These are phyloP conservation scores for Petrocephalus schoutedeni DNA, from an alignment of 2,797 vertebrate species.

Conservation along the genomic window DNA sequence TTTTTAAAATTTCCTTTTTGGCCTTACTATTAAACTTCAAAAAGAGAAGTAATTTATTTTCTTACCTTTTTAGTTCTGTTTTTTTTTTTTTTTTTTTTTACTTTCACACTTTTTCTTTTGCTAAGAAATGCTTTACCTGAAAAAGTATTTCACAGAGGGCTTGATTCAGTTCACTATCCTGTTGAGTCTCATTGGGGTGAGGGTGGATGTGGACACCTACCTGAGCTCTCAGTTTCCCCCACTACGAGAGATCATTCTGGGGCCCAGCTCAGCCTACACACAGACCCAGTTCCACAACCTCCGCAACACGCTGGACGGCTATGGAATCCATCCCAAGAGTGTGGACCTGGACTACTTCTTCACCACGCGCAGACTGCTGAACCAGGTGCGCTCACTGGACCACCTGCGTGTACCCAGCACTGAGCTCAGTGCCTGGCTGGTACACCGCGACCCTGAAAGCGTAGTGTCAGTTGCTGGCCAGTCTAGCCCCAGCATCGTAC, in stretches of 20 bases:
- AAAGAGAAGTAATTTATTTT: not conserved
- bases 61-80: slow-evolving; percentile 52
- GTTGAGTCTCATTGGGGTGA: slow-evolving; percentile 93
- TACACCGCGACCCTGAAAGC: slow-evolving; percentile 88
- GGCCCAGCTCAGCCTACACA: slow-evolving; percentile 96
- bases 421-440: slow-evolving; percentile 88
- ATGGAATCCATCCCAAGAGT: slow-evolving; percentile 97
- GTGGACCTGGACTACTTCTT: slow-evolving; percentile 95
- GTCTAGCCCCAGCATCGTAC: slow-evolving; percentile 74
- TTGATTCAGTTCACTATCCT: slow-evolving; percentile 99
- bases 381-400: slow-evolving; percentile 91
- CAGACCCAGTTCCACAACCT: slow-evolving; percentile 98
- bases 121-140: slow-evolving; percentile 99
- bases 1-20: slow-evolving; percentile 31
- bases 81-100: slow-evolving; percentile 45
- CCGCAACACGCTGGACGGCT: slow-evolving; percentile 91
- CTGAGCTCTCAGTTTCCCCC: slow-evolving; percentile 91
- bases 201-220: slow-evolving; percentile 96
- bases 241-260: slow-evolving; percentile 95
- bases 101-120: slow-evolving; percentile 69
- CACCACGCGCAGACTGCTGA: slow-evolving; percentile 81
- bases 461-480: slow-evolving; percentile 75
- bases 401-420: slow-evolving; percentile 86
- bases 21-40: slow-evolving; percentile 25
- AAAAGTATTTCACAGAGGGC: slow-evolving; percentile 99